These are phyloP conservation scores for Carcinoscorpius rotundicauda DNA, from an alignment of 1,140 invertebrate species.

Conservation along the genomic window DNA sequence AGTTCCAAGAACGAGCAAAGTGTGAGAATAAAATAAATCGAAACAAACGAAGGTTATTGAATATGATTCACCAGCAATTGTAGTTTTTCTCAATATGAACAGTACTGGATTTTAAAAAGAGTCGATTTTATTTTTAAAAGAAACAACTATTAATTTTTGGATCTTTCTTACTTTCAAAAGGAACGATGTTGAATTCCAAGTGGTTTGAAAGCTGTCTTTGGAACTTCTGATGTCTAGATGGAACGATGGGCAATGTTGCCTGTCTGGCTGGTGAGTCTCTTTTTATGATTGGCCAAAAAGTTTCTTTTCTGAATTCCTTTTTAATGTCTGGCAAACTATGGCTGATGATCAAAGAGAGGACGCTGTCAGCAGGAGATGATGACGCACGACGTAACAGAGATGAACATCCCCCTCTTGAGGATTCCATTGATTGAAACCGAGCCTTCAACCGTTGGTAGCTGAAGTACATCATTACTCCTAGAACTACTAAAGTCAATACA, in stretches of 20 bases:
- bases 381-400: neutral
- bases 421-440: neutral
- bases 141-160: too few species aligned
- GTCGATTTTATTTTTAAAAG: too few species aligned
- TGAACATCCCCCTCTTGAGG: neutral
- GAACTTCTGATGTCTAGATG: conserved; percentile 16
- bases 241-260: conserved; percentile 16
- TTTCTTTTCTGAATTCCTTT: conserved; percentile 7
- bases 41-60: too few species aligned
- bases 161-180: conserved; percentile 14
- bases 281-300: conserved; percentile 1
- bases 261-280: conserved; percentile 14
- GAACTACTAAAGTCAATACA: neutral
- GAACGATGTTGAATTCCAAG: conserved; percentile 14
- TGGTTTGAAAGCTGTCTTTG: conserved; percentile 18
- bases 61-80: too few species aligned
- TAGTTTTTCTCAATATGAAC: too few species aligned
- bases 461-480: neutral
- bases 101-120: too few species aligned
- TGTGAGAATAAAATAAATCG: too few species aligned
- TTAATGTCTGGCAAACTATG: conserved; percentile 15
- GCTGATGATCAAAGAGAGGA: conserved; percentile 14
- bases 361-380: conserved; percentile 1
- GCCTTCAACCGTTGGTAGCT: neutral
- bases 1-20: too few species aligned